Conservation (phyloP, 1,140 invertebrate genomes). For the Trichonephila clavipes region DNA sequence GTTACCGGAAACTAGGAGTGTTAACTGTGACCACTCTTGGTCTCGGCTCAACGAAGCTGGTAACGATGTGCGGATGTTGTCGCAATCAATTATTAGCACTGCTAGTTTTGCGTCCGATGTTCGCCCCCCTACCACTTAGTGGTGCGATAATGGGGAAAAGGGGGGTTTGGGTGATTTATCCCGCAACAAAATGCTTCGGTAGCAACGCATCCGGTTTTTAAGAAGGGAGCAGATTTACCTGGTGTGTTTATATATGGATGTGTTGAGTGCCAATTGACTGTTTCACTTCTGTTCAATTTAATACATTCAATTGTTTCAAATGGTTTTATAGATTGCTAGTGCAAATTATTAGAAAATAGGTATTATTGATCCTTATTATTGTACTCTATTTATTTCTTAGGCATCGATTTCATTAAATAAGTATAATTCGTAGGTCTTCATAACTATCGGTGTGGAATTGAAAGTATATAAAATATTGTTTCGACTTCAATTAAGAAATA, state of each 20-base stretch:
- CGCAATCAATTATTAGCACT: conserved; percentile 50
- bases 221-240: background rate
- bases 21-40: background rate
- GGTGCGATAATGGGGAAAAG: conserved; percentile 32
- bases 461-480: too few species aligned
- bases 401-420: too few species aligned
- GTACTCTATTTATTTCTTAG: too few species aligned
- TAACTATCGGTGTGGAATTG: too few species aligned
- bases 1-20: background rate
- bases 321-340: too few species aligned
- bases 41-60: conserved; percentile 18
- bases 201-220: conserved; percentile 18
- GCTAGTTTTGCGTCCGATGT: conserved; percentile 14
- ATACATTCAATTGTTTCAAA: too few species aligned
- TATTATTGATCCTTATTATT: too few species aligned
- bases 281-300: too few species aligned
- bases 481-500: too few species aligned
- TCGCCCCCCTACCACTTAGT: background rate
- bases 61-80: conserved; percentile 50
- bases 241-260: background rate
- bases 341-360: too few species aligned
- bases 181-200: background rate
- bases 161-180: conserved; percentile 30
- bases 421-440: too few species aligned
- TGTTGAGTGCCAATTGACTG: background rate